phyloP scores from a whole-genome alignment of 2,113 vertebrate genomes.

The Gymnobelideus leadbeateri region DNA sequence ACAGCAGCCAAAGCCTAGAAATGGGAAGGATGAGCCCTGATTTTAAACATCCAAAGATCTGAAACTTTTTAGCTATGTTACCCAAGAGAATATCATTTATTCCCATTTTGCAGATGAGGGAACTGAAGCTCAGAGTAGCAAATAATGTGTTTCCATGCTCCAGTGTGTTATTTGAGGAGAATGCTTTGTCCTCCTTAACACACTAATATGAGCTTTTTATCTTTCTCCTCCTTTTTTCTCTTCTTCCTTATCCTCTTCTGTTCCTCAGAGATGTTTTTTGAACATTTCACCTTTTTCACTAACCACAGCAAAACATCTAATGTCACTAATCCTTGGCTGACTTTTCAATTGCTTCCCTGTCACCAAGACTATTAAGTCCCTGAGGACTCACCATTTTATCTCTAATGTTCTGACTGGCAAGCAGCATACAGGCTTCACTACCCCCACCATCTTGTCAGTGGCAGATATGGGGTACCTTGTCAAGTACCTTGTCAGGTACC shows the following conservation, averaged over 20 bases:
- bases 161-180: not conserved
- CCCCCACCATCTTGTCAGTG: not conserved
- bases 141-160: not conserved
- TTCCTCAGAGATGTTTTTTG: not conserved
- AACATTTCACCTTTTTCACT: not conserved
- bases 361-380: not conserved
- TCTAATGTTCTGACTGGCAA: not conserved
- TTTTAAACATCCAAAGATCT: not conserved
- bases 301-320: not conserved
- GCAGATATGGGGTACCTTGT: not conserved
- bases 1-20: not conserved
- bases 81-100: not conserved
- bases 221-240: not conserved
- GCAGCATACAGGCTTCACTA: not conserved
- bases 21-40: not conserved
- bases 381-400: not conserved
- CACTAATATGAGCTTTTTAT: not conserved
- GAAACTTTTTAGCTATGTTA: not conserved
- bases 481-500: not conserved
- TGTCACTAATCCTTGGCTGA: not conserved
- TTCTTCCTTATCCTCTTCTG: not conserved
- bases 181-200: not conserved
- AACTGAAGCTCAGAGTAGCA: not conserved
- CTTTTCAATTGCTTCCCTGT: not conserved
- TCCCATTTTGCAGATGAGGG: not conserved